Conservation (phyloP, 2,113 vertebrate genomes). For the Chionomys nivalis region DNA sequence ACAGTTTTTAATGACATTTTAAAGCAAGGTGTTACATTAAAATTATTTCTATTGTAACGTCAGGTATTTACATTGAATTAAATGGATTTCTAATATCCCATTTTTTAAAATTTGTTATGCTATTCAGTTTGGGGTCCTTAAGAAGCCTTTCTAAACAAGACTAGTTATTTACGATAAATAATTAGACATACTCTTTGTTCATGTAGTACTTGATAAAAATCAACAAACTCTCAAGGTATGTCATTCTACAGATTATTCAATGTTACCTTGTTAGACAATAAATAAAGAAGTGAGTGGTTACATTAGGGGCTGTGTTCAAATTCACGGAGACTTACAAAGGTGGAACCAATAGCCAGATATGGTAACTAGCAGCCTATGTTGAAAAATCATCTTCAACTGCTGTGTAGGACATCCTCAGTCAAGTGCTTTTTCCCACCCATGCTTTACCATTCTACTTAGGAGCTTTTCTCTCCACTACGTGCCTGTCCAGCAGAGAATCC, state of each 20-base stretch:
- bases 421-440: background rate
- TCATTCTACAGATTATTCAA: conserved; percentile 5
- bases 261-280: background rate
- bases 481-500: background rate
- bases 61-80: conserved; percentile 24
- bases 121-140: conserved; percentile 6
- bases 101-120: conserved; percentile 7
- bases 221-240: conserved; percentile 36
- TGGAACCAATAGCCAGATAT: background rate
- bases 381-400: background rate
- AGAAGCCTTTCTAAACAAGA: conserved; percentile 18
- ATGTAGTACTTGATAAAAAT: conserved; percentile 15
- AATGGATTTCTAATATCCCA: background rate
- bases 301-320: background rate
- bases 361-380: background rate
- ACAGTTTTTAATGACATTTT: conserved; percentile 55
- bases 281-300: conserved; percentile 4
- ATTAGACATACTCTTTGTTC: background rate
- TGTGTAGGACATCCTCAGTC: background rate
- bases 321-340: background rate
- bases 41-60: conserved; percentile 11
- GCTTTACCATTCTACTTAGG: background rate
- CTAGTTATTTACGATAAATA: background rate
- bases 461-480: background rate
- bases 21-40: conserved; percentile 32